Base-by-base conservation (phyloP, 1,140 invertebrate genomes). In the Hyles euphorbiae region DNA sequence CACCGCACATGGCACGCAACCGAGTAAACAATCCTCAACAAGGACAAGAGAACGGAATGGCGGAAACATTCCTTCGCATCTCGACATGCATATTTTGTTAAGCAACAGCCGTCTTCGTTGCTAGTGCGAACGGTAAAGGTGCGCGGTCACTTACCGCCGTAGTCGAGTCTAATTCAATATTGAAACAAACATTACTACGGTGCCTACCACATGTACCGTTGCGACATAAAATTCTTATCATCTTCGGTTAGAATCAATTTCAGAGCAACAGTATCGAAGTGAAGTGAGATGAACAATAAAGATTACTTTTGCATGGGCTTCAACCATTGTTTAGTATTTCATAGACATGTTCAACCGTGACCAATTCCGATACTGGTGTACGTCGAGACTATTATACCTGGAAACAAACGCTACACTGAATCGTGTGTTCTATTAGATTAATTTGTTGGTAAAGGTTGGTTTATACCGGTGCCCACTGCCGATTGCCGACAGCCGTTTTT, bases 281-380 rank as follows among this genome's bases (percentile, higher is more conserved):
- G 73, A 74, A 78, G 61, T 67, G 61, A 76, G 77, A 83, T 84
- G 67, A 67, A 71, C 74, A 84, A 77, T 82, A 82, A 82, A 84
- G 78, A 86, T 83, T 78, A 71, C 55, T 69, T 73, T 72, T 54
- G 36, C 53, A 44, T 68, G 56, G 62, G 46, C 22, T 52, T 43
- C 40, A 49, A 48, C 60, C 55, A 81, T 80, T 85, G 82, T 85
- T 81, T 76, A 63, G 66, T 65, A 69, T 76, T 76, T 81, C 71
- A 75, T 83, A 81, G 68, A 70, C 67, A 63, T 52, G 33, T 56
- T 48, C 43, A 44, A n/a, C 34, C 36, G 53, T 40, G 36, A 40
- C 36, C 36, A 40, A 40, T 40, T 40, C 36, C 36, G 36, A 8
- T 40, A 40, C 36, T 40, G 36, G 36, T 40, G 36, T 5, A 40